Base-by-base conservation (phyloP, 2,888 invertebrate genomes). In the Venustoraphidia nigricollis region DNA sequence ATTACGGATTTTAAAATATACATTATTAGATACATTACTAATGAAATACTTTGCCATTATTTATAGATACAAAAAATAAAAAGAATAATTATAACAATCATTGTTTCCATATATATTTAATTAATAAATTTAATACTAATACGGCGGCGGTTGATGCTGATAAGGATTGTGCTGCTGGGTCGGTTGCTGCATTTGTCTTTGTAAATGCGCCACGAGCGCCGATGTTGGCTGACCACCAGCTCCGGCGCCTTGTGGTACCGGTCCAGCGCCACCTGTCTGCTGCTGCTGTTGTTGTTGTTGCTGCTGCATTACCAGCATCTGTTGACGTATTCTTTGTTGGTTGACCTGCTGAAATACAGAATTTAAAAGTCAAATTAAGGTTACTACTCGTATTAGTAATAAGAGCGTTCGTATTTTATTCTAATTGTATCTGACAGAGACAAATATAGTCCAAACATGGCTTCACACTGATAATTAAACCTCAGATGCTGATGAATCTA, bases 241-340 rank as follows among this genome's bases (percentile, higher is more conserved):
- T 10, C 68, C 70, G 53, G 66, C 67, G 49, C 64, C 66, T 56
- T 69, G 64, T 49, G 57, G 55, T 3, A 61, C 63, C 53, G 61
- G 62, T 10, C 60, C 60, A 34, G 59, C 59, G 14, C 56, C 60
- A 14, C 55, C 56, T 50, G 55, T 54, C 36, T 63, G 63, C 42
- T 66, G 66, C 41, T 66, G 67, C 43, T 66, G 71, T 11, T 64
- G 65, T 39, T 76, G 72, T 41, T 79, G 76, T 64, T 81, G 77
- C 51, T 79, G 81, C 56, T 81, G 82, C 71, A 80, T 75, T 34
- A 73, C 73, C 56, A 83, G 64, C 72, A 83, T 75, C 62, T 83
- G 83, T 58, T 80, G 79, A 34, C 80, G 71, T 70, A 81, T 78
- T 50, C 81, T 73, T 56, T 78, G 75, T 53, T 63, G 68, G 49